These are phyloP conservation scores for Parasteatoda lunata DNA, from an alignment of 2,888 invertebrate species.

Conservation along the genomic window DNA sequence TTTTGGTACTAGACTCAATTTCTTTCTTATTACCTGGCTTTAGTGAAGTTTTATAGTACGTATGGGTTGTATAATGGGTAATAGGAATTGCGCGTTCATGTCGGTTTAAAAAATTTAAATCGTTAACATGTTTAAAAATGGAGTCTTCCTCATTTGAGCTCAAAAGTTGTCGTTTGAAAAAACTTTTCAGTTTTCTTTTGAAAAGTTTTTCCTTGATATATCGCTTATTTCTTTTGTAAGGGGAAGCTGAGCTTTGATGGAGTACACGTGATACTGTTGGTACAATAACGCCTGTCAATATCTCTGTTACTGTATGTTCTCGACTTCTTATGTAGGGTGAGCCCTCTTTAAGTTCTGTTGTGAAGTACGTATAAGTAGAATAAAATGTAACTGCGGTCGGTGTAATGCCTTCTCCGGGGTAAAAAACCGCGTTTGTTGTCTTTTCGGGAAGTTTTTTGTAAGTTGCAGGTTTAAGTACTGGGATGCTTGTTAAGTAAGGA, in stretches of 20 bases:
- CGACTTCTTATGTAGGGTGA: slow-evolving; percentile 63
- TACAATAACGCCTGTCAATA: slow-evolving; percentile 60
- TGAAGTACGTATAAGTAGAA: slow-evolving; percentile 70
- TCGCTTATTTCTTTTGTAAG: slow-evolving; percentile 29
- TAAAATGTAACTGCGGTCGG: slow-evolving; percentile 70
- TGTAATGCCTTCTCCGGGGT: slow-evolving; percentile 25
- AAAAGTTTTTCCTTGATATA: background rate
- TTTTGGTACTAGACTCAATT: slow-evolving; percentile 46
- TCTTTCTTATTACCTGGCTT: slow-evolving; percentile 86
- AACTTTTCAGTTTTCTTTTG: background rate
- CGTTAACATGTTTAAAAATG: slow-evolving; percentile 10
- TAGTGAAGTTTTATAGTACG: slow-evolving; percentile 78
- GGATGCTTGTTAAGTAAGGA: slow-evolving; percentile 57
- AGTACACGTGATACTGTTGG: slow-evolving; percentile 51
- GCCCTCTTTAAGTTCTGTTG: slow-evolving; percentile 68
- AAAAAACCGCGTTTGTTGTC: slow-evolving; percentile 18
- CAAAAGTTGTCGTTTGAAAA: slow-evolving; percentile 29
- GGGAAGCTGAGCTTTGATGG: slow-evolving; percentile 2
- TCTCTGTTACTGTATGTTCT: slow-evolving; percentile 68
- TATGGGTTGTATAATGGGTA: slow-evolving; percentile 54
- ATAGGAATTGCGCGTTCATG: slow-evolving; percentile 22
- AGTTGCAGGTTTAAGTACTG: slow-evolving; percentile 11
- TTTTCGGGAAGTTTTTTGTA: slow-evolving; percentile 1
- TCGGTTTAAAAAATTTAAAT: slow-evolving; percentile 9
- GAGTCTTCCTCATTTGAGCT: background rate